A percentile compares a stretch with the other conserved stretches of the same genome.
phyloP scores from a whole-genome alignment of 1,140 invertebrate species.

The Papilio xuthus region DNA sequence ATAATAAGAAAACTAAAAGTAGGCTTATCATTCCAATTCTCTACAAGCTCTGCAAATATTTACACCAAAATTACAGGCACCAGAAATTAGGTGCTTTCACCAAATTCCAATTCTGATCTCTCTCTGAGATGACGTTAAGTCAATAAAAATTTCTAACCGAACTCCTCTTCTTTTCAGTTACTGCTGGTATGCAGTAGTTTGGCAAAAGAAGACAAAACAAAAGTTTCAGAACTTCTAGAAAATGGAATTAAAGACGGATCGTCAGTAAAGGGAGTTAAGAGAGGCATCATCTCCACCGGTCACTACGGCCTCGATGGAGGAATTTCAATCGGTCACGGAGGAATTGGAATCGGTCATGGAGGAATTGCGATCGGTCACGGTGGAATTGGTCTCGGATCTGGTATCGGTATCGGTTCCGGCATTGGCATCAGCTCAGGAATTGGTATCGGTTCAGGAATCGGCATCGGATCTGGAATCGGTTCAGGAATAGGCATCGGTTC shows the following conservation, averaged over 20 bases:
- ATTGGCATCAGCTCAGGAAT: constrained; percentile 32
- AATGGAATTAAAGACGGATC: constrained; percentile 67
- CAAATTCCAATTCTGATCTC: background rate
- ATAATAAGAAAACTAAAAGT: background rate
- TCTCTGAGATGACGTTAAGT: background rate
- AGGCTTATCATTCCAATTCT: background rate
- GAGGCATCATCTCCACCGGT: constrained; percentile 57
- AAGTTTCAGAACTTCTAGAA: constrained; percentile 67
- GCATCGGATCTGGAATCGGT: constrained; percentile 42
- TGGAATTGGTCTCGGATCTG: constrained; percentile 16
- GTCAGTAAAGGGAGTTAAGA: constrained; percentile 62
- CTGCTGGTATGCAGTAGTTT: constrained; percentile 66
- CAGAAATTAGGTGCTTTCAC: too few relatives aligned
- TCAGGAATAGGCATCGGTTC: constrained; percentile 40
- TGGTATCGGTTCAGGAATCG: constrained; percentile 31
- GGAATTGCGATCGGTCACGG: constrained; percentile 27
- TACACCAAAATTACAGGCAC: too few relatives aligned
- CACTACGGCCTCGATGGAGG: constrained; percentile 39
- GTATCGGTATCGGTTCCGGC: constrained; percentile 20
- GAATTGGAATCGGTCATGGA: constrained; percentile 38
- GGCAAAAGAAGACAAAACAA: constrained; percentile 62
- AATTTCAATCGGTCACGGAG: constrained; percentile 39
- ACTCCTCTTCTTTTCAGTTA: constrained; percentile 55
- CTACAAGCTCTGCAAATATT: background rate
- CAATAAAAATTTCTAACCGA: background rate